Percentiles rank a stretch among this genome's conserved stretches.
Evolutionary conservation across 2,888 invertebrate genomes (phyloP).

Genomic region (Balanococcus diminutus): DNA sequence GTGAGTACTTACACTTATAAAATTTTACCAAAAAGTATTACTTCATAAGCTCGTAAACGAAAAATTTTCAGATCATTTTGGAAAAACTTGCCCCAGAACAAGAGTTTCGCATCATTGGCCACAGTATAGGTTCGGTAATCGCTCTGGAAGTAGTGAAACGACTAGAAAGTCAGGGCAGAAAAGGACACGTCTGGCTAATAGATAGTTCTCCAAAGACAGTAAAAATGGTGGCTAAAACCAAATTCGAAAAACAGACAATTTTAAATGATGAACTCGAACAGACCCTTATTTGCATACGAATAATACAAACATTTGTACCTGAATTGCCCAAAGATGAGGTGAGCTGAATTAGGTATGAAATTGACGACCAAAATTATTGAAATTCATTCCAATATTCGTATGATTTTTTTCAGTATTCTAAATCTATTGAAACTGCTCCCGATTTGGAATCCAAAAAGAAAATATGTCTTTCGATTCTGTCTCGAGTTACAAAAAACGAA

Average conservation of each 20-base stretch:
- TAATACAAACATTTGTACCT: not conserved
- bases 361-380: not conserved
- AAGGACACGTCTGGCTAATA: not conserved
- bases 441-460: constrained; percentile 64
- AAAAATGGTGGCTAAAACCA: not conserved
- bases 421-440: constrained; percentile 67
- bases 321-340: not conserved
- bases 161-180: not conserved
- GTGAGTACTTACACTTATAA: too few relatives aligned
- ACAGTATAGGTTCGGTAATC: not conserved
- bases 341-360: not conserved
- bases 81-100: not conserved
- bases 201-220: not conserved
- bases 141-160: not conserved
- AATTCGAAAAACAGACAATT: not conserved
- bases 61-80: not conserved
- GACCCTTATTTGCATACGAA: not conserved
- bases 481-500: not conserved
- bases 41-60: too few relatives aligned
- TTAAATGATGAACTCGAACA: not conserved
- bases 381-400: too few relatives aligned
- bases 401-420: constrained; percentile 57
- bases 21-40: too few relatives aligned
- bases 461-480: not conserved
- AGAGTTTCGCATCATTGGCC: not conserved